A percentile compares a stretch with the other conserved stretches of the same genome.
phyloP scores from a whole-genome alignment of 2,888 invertebrate species.

The Luperina nickerlii region DNA sequence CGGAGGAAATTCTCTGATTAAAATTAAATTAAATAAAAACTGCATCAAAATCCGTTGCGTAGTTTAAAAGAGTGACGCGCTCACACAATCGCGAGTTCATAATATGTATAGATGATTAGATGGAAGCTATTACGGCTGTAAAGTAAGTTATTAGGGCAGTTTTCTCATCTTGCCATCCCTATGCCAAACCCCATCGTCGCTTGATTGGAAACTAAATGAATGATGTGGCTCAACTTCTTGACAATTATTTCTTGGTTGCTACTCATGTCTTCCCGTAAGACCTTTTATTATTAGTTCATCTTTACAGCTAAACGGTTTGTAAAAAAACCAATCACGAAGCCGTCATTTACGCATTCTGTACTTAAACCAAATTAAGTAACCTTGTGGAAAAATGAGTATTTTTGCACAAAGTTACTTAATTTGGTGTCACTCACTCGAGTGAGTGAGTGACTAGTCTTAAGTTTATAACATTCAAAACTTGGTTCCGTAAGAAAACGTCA shows the following conservation, averaged over 20 bases:
- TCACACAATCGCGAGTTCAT: too few relatives aligned
- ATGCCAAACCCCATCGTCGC: background rate
- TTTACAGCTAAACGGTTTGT: background rate
- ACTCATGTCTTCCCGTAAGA: background rate
- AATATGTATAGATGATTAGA: background rate
- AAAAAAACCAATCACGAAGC: background rate
- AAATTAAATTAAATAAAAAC: too few relatives aligned
- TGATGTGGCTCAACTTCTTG: background rate
- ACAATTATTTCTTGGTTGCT: background rate
- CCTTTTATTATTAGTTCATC: background rate
- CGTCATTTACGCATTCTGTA: background rate
- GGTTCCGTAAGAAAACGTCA: too few relatives aligned
- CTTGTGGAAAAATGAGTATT: background rate
- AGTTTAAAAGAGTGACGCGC: too few relatives aligned
- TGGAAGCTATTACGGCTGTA: background rate
- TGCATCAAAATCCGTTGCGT: too few relatives aligned
- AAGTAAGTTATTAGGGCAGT: too few relatives aligned
- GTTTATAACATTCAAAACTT: too few relatives aligned
- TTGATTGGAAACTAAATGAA: background rate
- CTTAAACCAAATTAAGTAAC: background rate
- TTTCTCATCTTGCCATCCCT: background rate
- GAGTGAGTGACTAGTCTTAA: too few relatives aligned
- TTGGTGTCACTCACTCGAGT: too few relatives aligned
- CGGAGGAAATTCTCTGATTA: too few relatives aligned
- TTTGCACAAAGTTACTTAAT: too few relatives aligned